phyloP scores from a whole-genome alignment of 35 echinoderm and acorn worm species.

The Strongylocentrotus purpuratus region DNA sequence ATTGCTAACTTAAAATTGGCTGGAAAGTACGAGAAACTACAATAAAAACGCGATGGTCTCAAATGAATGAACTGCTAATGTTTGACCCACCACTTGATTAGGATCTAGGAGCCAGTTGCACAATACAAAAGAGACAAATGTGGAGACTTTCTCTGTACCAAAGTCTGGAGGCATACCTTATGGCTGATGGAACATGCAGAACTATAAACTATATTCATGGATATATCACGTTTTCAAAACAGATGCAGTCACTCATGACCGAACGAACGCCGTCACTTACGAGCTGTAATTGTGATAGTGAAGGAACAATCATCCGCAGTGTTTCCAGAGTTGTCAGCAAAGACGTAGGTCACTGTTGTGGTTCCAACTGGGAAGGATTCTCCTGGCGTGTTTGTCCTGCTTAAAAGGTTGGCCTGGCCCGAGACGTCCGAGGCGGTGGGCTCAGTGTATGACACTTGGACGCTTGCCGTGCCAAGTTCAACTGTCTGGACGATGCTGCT shows the following conservation, averaged over 20 bases:
- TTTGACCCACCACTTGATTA: too few relatives aligned
- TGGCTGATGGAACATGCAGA: too few relatives aligned
- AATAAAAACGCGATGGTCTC: too few relatives aligned
- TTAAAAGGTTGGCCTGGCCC: conserved; percentile 27
- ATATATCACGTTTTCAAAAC: too few relatives aligned
- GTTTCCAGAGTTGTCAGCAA: conserved; percentile 53
- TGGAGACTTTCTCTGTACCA: too few relatives aligned
- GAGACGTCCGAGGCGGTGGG: conserved; percentile 66
- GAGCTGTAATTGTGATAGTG: conserved; percentile 27
- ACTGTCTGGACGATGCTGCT: background rate
- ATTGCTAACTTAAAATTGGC: too few relatives aligned
- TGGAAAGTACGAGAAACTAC: too few relatives aligned
- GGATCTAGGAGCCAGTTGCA: too few relatives aligned
- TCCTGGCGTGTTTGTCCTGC: conserved; percentile 19
- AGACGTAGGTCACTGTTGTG: conserved; percentile 60
- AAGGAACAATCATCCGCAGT: conserved; percentile 25
- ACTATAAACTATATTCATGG: too few relatives aligned
- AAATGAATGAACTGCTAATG: too few relatives aligned
- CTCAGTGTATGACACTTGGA: conserved; percentile 32
- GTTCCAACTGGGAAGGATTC: conserved; percentile 43
- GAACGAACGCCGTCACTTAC: background rate
- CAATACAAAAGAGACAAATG: too few relatives aligned
- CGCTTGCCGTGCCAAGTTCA: conserved; percentile 47
- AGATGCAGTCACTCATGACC: background rate
- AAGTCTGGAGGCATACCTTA: too few relatives aligned